Evolutionary conservation across 2,113 vertebrate genomes (phyloP), one percentile per base, ranked within the genome.

Genomic region (Eurystomus gularis): DNA sequence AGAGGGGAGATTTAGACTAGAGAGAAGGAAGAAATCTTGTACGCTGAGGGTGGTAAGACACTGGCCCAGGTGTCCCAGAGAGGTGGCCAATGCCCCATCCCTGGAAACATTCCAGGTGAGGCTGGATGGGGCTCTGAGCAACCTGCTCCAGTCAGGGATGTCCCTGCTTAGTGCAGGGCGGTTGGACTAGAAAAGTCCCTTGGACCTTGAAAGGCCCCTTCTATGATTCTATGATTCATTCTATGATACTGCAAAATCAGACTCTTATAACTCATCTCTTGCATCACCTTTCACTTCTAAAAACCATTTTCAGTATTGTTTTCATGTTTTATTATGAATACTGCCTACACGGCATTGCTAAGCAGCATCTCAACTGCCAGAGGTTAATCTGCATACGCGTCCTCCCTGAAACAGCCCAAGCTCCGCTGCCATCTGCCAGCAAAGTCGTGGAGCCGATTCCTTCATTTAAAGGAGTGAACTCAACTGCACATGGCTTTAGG

Each of bases 301-400:
- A 10, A 94, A 60, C 96, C 84, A 86, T 94, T 96, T 80, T 82
- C 57, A 5, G 13, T 31, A 37, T 31, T 65, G 40, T 48, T 95
- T 88, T 42, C 69, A 84, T 81, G 42, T 94, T 82, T 89, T 70
- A 93, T 93, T 62, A 85, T n/a, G 90, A 86, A 92, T 44, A 65
- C 49, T 78, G 42, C 72, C 82, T 64, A 52, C 33, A 54, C 31
- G 42, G 40, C 93, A 90, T 57, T 91, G 75, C 65, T 42, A 91
- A 42, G 93, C 88, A 95, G 73, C 42, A 78, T 82, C 76, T 87
- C 75, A 81, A 90, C 40, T 31, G 46, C 90, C 60, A 95, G 54
- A 82, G 51, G 75, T 96, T 78, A 92, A 75, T 83, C 83, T 86
- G 52, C 14, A 3, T 65, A 80, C 85, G 64, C 29, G 3, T 90